Evolutionary conservation across 2,797 vertebrate genomes (phyloP).

Genomic region (Tauraco hartlaubi): DNA sequence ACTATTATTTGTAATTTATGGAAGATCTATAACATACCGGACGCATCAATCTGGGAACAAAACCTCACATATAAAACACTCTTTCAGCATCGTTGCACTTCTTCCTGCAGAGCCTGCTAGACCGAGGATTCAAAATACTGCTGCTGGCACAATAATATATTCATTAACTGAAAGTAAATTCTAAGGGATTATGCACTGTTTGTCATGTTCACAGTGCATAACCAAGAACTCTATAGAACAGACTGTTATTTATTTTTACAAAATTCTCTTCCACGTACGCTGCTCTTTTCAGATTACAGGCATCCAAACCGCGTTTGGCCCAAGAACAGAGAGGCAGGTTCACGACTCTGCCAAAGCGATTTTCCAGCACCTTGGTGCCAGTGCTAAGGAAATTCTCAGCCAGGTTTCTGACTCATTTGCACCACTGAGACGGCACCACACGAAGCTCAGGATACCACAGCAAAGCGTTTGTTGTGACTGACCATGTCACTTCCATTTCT

Average conservation of each 20-base stretch:
- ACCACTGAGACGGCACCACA: neutral
- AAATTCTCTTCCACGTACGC: neutral
- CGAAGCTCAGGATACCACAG: neutral
- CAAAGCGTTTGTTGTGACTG: neutral
- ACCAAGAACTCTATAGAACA: neutral
- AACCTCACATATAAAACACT: neutral
- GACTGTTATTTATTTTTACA: neutral
- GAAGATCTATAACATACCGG: neutral
- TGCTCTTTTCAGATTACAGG: neutral
- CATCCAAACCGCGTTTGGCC: constrained; percentile 14
- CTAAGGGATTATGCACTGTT: constrained; percentile 48
- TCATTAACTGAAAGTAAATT: constrained; percentile 42
- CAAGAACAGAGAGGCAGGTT: neutral
- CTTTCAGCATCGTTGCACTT: neutral
- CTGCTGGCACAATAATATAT: constrained; percentile 1
- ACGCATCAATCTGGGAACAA: neutral
- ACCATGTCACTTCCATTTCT: neutral
- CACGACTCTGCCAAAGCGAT: neutral
- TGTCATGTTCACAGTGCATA: neutral
- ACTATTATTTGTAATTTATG: neutral
- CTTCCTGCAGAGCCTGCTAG: neutral
- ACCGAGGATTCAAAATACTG: neutral
- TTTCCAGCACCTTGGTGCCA: constrained; percentile 20
- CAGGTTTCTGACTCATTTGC: neutral
- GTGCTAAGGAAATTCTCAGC: neutral